Evolutionary conservation across 2,797 vertebrate species (phyloP), one percentile per base, ranked within the genome.

Genomic region (Vultur gryphus): DNA sequence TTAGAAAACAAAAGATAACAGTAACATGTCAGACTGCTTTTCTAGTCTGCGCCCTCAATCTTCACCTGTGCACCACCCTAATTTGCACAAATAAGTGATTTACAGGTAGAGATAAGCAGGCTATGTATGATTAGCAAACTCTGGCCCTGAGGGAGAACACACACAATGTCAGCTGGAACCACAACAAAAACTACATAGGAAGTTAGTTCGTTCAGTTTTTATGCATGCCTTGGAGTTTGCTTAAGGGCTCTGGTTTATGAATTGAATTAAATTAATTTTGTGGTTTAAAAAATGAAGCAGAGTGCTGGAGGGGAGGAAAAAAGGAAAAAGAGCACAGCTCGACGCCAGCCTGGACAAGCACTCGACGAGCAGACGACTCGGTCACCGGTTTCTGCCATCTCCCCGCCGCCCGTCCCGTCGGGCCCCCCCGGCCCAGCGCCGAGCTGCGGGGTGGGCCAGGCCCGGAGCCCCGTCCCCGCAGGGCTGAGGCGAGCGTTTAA

Each of bases 141-240:
- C 37, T 2, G 29, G 35, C 41, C 78, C 2, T 3, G 37, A 11
- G 54, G 29, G 19, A 39, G 20, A 43, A 18, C 7, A 2, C 33
- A 8, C 0, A 3, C 3, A 1, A 7, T 4, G 11, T 7, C 19
- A 23, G 48, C 37, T 10, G 18, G 76, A 43, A 17, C 26, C 16
- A 2, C 31, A 33, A 16, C n/a, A 12, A 14, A 7, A 62, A 3
- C 11, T 2, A 10, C 39, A 7, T 0, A 0, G 11, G 2, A 26
- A 29, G 51, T 16, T 11, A 16, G 16, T 2, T 10, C 6, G 1
- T 5, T 28, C 13, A 8, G 69, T 1, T 75, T 41, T 39, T 21
- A 39, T 2, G 20, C 25, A 1, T 2, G 25, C 25, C 28, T 16
- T 10, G 19, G 35, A 51, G 28, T 11, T 25, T 11, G 8, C 43